phyloP scores from a whole-genome alignment of 2,113 vertebrate genomes.

The Rhinoptilus africanus region DNA sequence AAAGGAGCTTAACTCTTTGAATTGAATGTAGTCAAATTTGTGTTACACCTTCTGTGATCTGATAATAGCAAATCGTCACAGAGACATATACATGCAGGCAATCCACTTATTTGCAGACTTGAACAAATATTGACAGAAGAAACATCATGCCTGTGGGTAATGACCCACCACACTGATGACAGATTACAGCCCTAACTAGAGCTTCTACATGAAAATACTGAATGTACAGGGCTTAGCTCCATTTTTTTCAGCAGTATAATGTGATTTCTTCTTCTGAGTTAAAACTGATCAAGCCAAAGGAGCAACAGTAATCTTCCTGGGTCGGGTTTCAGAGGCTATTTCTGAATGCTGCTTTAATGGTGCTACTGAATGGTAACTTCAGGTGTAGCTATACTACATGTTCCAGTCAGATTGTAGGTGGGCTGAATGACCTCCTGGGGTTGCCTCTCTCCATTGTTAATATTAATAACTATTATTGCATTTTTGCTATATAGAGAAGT shows the following conservation, averaged over 20 bases:
- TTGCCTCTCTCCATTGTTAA: not conserved
- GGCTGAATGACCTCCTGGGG: not conserved
- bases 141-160: not conserved
- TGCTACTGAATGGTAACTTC: not conserved
- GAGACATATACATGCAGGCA: not conserved
- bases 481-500: not conserved
- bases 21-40: not conserved
- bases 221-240: not conserved
- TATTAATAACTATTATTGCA: not conserved
- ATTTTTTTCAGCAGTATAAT: not conserved
- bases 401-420: not conserved
- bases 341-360: not conserved
- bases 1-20: not conserved
- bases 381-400: not conserved
- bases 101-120: constrained; percentile 23
- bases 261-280: not conserved
- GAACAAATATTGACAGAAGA: constrained; percentile 40
- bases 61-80: not conserved
- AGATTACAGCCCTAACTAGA: not conserved
- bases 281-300: not conserved
- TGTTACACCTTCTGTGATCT: not conserved
- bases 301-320: not conserved
- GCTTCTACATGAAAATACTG: not conserved
- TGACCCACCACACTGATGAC: not conserved
- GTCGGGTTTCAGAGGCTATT: not conserved